Percentiles rank a stretch among this genome's conserved stretches.
phyloP scores from a whole-genome alignment of 2,888 invertebrate species.

The Pterostichus niger region DNA sequence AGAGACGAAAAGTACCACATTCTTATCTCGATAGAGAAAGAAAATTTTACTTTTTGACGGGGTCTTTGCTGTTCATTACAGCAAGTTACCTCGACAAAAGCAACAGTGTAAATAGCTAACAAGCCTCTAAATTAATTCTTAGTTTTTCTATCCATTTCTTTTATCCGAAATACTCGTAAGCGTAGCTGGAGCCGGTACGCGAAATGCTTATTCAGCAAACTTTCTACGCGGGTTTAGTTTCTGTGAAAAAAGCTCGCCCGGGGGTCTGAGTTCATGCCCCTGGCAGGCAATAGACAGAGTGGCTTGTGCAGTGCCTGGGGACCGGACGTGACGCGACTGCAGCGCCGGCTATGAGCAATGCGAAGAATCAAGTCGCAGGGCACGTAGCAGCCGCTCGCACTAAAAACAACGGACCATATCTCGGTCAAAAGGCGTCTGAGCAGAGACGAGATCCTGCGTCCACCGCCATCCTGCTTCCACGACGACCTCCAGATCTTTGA shows the following conservation, averaged over 20 bases:
- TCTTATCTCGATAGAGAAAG: too few species aligned
- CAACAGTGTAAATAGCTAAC: conserved; percentile 50
- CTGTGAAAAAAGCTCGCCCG: conserved; percentile 47
- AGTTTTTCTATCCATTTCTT: conserved; percentile 38
- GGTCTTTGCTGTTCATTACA: too few species aligned
- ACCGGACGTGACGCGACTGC: conserved; percentile 59
- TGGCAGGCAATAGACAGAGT: conserved; percentile 61
- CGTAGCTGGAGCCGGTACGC: not conserved
- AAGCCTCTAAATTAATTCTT: conserved; percentile 56
- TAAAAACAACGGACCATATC: conserved; percentile 64
- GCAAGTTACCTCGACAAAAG: not conserved
- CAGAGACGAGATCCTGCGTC: not conserved
- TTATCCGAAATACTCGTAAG: not conserved
- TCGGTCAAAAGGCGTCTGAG: conserved; percentile 50
- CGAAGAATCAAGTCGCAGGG: conserved; percentile 56
- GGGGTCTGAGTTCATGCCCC: conserved; percentile 23
- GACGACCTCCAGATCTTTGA: not conserved
- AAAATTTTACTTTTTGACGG: too few species aligned
- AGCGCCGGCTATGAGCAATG: conserved; percentile 56
- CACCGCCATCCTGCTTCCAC: not conserved
- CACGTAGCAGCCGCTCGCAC: conserved; percentile 45
- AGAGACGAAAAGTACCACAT: too few species aligned
- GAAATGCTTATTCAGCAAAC: conserved; percentile 57
- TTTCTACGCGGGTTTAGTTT: conserved; percentile 49
- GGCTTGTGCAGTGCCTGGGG: conserved; percentile 58